Base-by-base conservation (phyloP, 2,113 vertebrate species). In the Falco punctatus region DNA sequence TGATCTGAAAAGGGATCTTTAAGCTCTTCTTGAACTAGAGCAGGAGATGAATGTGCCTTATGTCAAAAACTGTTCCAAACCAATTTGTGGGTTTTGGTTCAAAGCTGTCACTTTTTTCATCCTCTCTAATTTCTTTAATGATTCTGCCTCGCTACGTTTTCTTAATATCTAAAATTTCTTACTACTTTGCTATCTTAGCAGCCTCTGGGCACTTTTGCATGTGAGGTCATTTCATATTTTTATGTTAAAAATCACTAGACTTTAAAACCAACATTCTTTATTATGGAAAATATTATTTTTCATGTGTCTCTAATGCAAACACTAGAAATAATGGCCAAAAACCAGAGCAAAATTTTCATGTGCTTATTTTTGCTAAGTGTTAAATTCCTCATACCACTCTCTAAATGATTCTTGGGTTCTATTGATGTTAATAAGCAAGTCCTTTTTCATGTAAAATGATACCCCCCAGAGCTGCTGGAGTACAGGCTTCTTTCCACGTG, bases 251-350 rank as follows among this genome's bases (percentile, higher is more conserved):
- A 90, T 95, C 49, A 48, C 83, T 91, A 91, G 75, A 83, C 88
- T 94, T 93, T 87, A 90, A 94, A 87, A 87, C 8, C 77, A 96
- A 96, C 94, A 81, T 87, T 95, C 94, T 79, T 94, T 94, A 95
- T 94, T 92, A 91, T 14, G 58, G 94, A 91, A 95, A 94, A 95
- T 96, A 94, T 80, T 96, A 91, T 87, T 91, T 94, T 94, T 94
- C 81, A 58, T 85, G 42, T 0, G 1, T 69, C 86, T 84, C 70
- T 81, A 90, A 77, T 72, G 81, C 32, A 52, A 90, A 72, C 81
- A 61, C 20, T 49, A 26, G 78, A 57, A 90, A 88, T 93, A 77
- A 95, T 82, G 78, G 75, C 81, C 67, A 55, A 79, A 81, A 94
- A 88, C 2, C 7, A 28, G 44, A 16, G 28, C 33, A 67, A 59